Evolutionary conservation across 2,888 invertebrate species (phyloP).

Genomic region (Ernsta delagoae): DNA sequence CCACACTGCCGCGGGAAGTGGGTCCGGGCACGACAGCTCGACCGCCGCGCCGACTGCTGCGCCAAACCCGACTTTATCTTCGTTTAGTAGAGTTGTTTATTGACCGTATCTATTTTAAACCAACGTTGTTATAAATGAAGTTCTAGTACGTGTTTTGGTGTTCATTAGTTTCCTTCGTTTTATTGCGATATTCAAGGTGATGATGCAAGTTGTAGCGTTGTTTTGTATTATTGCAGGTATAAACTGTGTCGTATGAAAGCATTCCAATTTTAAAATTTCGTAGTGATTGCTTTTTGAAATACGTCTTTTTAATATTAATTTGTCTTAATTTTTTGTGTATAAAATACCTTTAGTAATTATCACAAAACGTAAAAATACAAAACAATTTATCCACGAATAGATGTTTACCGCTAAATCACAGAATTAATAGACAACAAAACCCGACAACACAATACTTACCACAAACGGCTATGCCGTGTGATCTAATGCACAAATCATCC

Average conservation of each 20-base stretch:
- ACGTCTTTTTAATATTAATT: too few species aligned
- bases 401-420: too few species aligned
- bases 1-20: conserved; percentile 96
- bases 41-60: conserved; percentile 68
- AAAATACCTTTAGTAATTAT: too few species aligned
- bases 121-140: background rate
- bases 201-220: too few species aligned
- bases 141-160: background rate
- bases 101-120: background rate
- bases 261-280: too few species aligned
- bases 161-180: background rate
- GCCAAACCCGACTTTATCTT: conserved; percentile 77
- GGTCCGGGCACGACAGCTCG: conserved; percentile 84
- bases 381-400: too few species aligned
- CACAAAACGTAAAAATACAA: too few species aligned
- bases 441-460: background rate
- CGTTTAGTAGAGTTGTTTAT: conserved; percentile 54
- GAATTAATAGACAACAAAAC: too few species aligned
- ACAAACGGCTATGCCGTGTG: background rate
- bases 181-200: background rate
- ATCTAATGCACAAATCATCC: background rate
- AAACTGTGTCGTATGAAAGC: too few species aligned
- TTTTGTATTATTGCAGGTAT: too few species aligned
- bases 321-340: too few species aligned
- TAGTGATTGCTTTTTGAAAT: too few species aligned